phyloP scores from a whole-genome alignment of 2,888 invertebrate genomes.

The Candidula unifasciata region DNA sequence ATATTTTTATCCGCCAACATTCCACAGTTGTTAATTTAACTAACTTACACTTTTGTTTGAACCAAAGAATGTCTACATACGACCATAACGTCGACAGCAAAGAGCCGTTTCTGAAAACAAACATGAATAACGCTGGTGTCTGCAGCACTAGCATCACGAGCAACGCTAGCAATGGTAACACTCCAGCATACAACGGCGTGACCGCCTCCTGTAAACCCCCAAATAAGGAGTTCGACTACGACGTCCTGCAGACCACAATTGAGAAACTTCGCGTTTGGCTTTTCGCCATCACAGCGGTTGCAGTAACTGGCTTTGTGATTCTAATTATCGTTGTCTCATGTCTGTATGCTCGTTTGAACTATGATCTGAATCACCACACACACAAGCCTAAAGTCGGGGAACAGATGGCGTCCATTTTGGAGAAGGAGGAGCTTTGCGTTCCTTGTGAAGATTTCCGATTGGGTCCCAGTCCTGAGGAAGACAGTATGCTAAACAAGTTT shows the following conservation, averaged over 20 bases:
- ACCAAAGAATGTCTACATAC: constrained; percentile 25
- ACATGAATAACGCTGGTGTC: not conserved
- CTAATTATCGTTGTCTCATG: constrained; percentile 66
- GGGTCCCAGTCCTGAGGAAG: constrained; percentile 70
- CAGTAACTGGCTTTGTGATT: constrained; percentile 63
- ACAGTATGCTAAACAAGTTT: constrained; percentile 66
- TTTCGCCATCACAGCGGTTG: constrained; percentile 62
- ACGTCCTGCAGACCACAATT: constrained; percentile 47
- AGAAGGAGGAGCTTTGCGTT: constrained; percentile 69
- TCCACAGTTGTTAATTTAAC: not conserved
- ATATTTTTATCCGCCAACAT: too few relatives aligned
- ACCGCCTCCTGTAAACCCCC: not conserved
- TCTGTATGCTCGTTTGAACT: constrained; percentile 67
- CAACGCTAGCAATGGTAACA: constrained; percentile 26
- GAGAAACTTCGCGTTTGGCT: constrained; percentile 58
- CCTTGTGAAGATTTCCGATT: constrained; percentile 65
- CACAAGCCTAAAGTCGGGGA: constrained; percentile 72
- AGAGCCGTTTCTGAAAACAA: constrained; percentile 34
- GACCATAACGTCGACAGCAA: constrained; percentile 45
- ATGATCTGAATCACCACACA: constrained; percentile 68
- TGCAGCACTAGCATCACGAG: not conserved
- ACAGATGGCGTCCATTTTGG: constrained; percentile 67
- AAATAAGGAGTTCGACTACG: not conserved
- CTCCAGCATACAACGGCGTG: constrained; percentile 1
- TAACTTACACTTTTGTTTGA: not conserved